Percentiles rank a stretch among this genome's conserved stretches.
Evolutionary conservation across 2,797 vertebrate genomes (phyloP).

Genomic region (Anguilla megastoma): DNA sequence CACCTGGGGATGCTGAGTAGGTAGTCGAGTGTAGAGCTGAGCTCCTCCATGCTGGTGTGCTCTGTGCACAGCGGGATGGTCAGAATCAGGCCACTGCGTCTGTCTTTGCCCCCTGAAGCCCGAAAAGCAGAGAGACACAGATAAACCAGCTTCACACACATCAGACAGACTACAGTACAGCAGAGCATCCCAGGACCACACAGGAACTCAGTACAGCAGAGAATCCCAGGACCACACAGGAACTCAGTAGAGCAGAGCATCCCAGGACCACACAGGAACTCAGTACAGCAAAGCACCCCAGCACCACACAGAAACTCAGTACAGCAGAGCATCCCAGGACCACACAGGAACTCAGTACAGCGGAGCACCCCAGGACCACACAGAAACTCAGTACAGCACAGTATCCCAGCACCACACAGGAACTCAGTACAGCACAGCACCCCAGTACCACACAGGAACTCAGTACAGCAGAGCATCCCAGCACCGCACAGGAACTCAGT

Average conservation of each 20-base stretch:
- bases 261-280: no score
- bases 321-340: no score
- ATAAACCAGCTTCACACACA: slow-evolving; percentile 9
- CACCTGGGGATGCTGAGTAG: slow-evolving; percentile 97
- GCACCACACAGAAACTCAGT: no score
- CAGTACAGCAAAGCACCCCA: no score
- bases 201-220: not conserved
- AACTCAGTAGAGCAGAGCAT: not conserved
- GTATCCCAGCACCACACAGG: no score
- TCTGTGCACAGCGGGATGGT: slow-evolving; percentile 96
- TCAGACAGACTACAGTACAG: not conserved
- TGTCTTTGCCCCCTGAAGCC: slow-evolving; percentile 90
- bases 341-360: no score
- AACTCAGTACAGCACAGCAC: no score
- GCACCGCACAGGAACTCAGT: not conserved
- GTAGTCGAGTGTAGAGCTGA: slow-evolving; percentile 93
- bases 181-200: not conserved
- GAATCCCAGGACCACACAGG: not conserved
- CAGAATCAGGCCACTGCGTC: slow-evolving; percentile 96
- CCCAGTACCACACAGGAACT: no score
- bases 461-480: no score
- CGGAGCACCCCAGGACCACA: no score
- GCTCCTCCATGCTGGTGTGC: slow-evolving; percentile 97
- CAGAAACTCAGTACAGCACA: no score
- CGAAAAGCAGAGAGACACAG: not conserved